Percentiles rank a stretch among this genome's conserved stretches.
Conservation (phyloP, 2,113 vertebrate genomes). For the Dissostichus mawsoni region DNA sequence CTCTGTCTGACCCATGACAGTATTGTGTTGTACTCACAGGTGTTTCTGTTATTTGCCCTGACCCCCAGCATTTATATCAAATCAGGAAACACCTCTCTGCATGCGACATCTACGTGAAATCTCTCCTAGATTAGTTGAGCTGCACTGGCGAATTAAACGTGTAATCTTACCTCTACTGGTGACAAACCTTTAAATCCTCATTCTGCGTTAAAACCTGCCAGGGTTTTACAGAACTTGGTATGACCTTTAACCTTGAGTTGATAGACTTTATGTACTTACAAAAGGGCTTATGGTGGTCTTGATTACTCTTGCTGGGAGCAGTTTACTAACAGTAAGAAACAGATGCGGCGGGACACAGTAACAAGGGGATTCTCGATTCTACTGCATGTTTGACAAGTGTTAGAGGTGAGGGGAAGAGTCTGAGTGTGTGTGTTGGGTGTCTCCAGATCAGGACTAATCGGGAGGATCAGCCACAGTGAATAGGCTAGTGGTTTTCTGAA, state of each 20-base stretch:
- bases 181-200: slow-evolving; percentile 47
- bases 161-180: slow-evolving; percentile 44
- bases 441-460: slow-evolving; percentile 72
- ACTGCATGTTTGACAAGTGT: slow-evolving; percentile 46
- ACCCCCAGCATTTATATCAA: not conserved
- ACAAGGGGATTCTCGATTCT: slow-evolving; percentile 34
- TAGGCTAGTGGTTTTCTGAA: slow-evolving; percentile 89
- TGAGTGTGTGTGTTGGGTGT: slow-evolving; percentile 44
- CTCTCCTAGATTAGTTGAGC: slow-evolving; percentile 42
- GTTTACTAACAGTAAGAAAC: slow-evolving; percentile 23
- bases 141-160: slow-evolving; percentile 44
- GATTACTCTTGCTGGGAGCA: slow-evolving; percentile 35
- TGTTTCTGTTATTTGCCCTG: not conserved
- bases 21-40: not conserved
- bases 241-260: slow-evolving; percentile 63
- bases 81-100: not conserved
- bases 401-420: slow-evolving; percentile 20
- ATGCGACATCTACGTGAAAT: slow-evolving; percentile 17
- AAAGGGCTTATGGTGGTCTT: slow-evolving; percentile 26
- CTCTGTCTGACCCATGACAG: not conserved
- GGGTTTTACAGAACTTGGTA: slow-evolving; percentile 29
- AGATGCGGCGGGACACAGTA: slow-evolving; percentile 27
- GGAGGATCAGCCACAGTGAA: slow-evolving; percentile 82
- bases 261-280: slow-evolving; percentile 53
- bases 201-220: slow-evolving; percentile 21